Evolutionary conservation across 92 coral and sea anemone genomes (phyloP).

Genomic region (Metridium senile): DNA sequence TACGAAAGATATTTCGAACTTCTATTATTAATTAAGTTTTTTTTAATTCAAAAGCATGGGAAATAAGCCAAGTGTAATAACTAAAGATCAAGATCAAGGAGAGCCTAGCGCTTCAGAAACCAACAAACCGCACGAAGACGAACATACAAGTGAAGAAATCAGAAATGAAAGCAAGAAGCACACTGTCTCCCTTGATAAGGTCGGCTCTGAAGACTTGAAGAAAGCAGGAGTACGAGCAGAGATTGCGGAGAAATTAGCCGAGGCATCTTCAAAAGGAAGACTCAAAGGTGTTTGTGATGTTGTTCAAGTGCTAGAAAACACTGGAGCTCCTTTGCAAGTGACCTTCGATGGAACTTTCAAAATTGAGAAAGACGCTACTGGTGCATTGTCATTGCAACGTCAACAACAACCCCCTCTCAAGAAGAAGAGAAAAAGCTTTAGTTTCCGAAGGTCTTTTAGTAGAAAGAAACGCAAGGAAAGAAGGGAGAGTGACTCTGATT

Average conservation of each 20-base stretch:
- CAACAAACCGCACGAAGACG: not conserved
- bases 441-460: slow-evolving; percentile 10
- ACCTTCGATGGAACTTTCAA: slow-evolving; percentile 22
- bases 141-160: not conserved
- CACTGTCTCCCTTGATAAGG: slow-evolving; percentile 16
- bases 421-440: slow-evolving; percentile 11
- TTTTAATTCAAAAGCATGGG: not conserved
- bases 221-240: slow-evolving; percentile 51
- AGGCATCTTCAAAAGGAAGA: slow-evolving; percentile 38
- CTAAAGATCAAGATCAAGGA: not conserved
- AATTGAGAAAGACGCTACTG: slow-evolving; percentile 1
- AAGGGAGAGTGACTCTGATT: not conserved
- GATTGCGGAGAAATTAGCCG: slow-evolving; percentile 41
- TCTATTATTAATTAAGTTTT: not conserved
- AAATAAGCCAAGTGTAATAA: not conserved
- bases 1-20: not conserved
- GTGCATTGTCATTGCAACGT: not conserved
- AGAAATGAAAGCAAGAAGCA: not conserved
- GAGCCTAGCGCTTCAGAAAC: not conserved
- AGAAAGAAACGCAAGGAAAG: not conserved
- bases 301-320: slow-evolving; percentile 34
- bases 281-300: slow-evolving; percentile 34
- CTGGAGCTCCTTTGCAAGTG: slow-evolving; percentile 15
- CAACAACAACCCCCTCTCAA: not conserved
- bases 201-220: slow-evolving; percentile 31